Percentiles rank a stretch among this genome's conserved stretches.
phyloP scores from a whole-genome alignment of 2,888 invertebrate species.

The Argyresthia goedartella region DNA sequence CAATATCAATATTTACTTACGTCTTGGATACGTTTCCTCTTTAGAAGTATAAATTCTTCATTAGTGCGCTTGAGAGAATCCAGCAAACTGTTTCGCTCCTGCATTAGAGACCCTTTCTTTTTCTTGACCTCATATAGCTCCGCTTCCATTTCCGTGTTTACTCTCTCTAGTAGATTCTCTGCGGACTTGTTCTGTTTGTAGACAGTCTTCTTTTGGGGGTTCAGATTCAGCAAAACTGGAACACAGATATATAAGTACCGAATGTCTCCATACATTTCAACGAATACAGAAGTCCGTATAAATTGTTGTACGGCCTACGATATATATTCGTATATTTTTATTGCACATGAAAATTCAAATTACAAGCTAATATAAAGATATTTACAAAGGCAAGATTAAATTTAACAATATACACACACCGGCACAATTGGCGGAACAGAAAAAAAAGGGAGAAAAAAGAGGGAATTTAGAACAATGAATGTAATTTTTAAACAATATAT shows the following conservation, averaged over 20 bases:
- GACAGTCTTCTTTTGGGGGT: slow-evolving; percentile 39
- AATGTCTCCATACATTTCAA: background rate
- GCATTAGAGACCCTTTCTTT: slow-evolving; percentile 58
- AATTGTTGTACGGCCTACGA: too few relatives aligned
- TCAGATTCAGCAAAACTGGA: slow-evolving; percentile 48
- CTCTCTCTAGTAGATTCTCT: slow-evolving; percentile 46
- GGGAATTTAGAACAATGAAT: too few relatives aligned
- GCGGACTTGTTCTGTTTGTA: slow-evolving; percentile 45
- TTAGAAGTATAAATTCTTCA: slow-evolving; percentile 80
- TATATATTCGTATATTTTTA: too few relatives aligned
- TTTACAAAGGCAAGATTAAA: too few relatives aligned
- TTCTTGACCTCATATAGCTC: slow-evolving; percentile 49
- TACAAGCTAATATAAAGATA: too few relatives aligned
- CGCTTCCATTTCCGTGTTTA: slow-evolving; percentile 53
- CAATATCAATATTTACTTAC: slow-evolving; percentile 60
- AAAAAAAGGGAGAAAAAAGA: too few relatives aligned
- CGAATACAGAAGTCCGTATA: too few relatives aligned
- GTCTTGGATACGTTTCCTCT: slow-evolving; percentile 84
- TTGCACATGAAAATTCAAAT: too few relatives aligned
- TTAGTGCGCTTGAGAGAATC: slow-evolving; percentile 80
- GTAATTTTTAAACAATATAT: too few relatives aligned
- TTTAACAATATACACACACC: too few relatives aligned
- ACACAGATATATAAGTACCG: background rate
- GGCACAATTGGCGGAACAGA: too few relatives aligned
- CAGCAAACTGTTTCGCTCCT: slow-evolving; percentile 67